phyloP scores from a whole-genome alignment of 2,888 invertebrate species.

The Orgyia antiqua region DNA sequence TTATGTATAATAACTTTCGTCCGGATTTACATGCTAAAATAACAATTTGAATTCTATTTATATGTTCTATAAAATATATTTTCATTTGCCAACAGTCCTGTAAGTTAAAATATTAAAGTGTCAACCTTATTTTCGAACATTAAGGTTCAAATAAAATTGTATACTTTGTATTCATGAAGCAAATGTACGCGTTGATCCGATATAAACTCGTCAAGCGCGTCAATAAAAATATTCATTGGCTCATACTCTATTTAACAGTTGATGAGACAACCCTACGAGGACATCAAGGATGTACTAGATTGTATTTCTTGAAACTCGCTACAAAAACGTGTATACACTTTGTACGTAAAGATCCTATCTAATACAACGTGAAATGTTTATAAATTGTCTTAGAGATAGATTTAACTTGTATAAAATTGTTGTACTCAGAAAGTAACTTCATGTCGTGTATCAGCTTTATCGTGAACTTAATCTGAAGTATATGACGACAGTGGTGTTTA shows the following conservation, averaged over 20 bases:
- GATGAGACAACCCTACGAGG: constrained; percentile 57
- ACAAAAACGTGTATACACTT: constrained; percentile 17
- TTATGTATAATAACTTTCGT: constrained; percentile 57
- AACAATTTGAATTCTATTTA: constrained; percentile 31
- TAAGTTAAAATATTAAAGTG: constrained; percentile 15
- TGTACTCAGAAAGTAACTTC: no score
- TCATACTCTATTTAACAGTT: constrained; percentile 72
- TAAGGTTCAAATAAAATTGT: constrained; percentile 32
- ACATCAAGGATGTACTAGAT: constrained; percentile 46
- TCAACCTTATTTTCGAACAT: constrained; percentile 19
- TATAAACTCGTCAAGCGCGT: constrained; percentile 61
- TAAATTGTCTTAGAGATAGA: no score
- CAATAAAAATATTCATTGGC: constrained; percentile 77
- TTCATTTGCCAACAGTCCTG: constrained; percentile 15
- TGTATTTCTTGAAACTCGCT: constrained; percentile 20
- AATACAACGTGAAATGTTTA: no score
- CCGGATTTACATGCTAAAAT: constrained; percentile 29
- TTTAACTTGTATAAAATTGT: no score
- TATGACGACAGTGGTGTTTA: no score
- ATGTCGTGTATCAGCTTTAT: no score
- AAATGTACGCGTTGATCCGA: constrained; percentile 34
- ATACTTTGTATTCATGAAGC: constrained; percentile 19
- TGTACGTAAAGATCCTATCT: constrained; percentile 26
- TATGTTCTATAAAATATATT: constrained; percentile 18
- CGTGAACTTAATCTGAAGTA: no score